Base-by-base conservation (phyloP, 2,113 vertebrate genomes). In the Eonycteris spelaea region DNA sequence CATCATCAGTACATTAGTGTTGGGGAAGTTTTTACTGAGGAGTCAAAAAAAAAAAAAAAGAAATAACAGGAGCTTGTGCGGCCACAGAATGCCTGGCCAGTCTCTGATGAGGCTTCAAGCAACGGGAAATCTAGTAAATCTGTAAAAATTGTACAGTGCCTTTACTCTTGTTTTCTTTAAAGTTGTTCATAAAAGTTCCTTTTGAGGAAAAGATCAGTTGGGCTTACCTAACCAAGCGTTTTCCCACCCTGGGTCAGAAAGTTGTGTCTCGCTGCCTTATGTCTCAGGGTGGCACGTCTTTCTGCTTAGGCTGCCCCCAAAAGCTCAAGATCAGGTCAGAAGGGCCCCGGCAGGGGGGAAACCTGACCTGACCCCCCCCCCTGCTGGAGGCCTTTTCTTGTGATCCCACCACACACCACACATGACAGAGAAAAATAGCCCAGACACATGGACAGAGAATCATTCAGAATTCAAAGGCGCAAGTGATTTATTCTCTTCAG, bases 301-400 rank as follows among this genome's bases (percentile, higher is more conserved):
- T 28, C 68, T 48, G 26, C 65, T 30, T 7, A 75, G 40, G 71
- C 26, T 13, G 13, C 40, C 53, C 8, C 8, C 33, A 4, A 18
- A 18, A 33, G 15, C 28, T 53, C 43, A 1, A 24, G 53, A 53
- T 8, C 2, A 16, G 18, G 40, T n/a, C 35, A 68, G 43, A 24
- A 10, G 21, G 35, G 26, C 3, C 15, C 18, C 30, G 3, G 68
- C n/a, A 9, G 0, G 24, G 51, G 59, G 4, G 51, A 51, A 51
- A 51, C 51, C 51, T 14, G 2, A 14, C 38, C 18, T 24, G 30
- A 12, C 28, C 43, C 33, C 30, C 43, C 33, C 30, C 55, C 68
- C 14, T 19, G 48, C 14, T 0, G 0, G 1, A 26, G 57, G 82
- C 68, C 68, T 45, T 35, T 38, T 7, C 57, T 26, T 6, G 0